Evolutionary conservation across 2,888 invertebrate species (phyloP).

Genomic region (Furcula furcula): DNA sequence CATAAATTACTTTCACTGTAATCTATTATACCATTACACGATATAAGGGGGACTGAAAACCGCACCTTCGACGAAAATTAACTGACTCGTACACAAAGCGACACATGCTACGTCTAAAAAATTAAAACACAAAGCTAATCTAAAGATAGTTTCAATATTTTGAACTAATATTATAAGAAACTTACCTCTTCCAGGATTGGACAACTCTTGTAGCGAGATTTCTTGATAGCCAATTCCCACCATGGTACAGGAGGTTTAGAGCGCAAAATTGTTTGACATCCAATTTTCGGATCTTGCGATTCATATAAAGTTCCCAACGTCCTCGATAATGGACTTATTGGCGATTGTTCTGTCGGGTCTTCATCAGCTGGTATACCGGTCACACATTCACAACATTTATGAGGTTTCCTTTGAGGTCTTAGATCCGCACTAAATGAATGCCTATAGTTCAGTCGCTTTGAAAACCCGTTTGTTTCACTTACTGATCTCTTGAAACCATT

Average conservation of each 20-base stretch:
- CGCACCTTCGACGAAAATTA: conserved; percentile 39
- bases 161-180: conserved; percentile 6
- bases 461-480: conserved; percentile 73
- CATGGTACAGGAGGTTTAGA: conserved; percentile 89
- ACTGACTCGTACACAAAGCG: not conserved
- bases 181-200: conserved; percentile 87
- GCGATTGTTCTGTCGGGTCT: conserved; percentile 46
- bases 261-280: conserved; percentile 84
- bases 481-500: conserved; percentile 72
- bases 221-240: conserved; percentile 93
- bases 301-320: conserved; percentile 74
- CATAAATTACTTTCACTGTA: conserved; percentile 39
- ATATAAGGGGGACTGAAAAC: conserved; percentile 36
- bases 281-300: conserved; percentile 84
- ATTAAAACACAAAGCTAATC: not conserved
- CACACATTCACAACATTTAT: conserved; percentile 76
- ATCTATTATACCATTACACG: conserved; percentile 38
- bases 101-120: not conserved
- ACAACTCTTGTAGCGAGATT: conserved; percentile 90
- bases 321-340: conserved; percentile 59
- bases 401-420: conserved; percentile 64
- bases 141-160: not conserved
- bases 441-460: conserved; percentile 71
- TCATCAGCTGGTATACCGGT: conserved; percentile 71
- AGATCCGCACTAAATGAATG: conserved; percentile 76